phyloP scores from a whole-genome alignment of 1,140 invertebrate genomes.

The Stegodyphus mimosarum region DNA sequence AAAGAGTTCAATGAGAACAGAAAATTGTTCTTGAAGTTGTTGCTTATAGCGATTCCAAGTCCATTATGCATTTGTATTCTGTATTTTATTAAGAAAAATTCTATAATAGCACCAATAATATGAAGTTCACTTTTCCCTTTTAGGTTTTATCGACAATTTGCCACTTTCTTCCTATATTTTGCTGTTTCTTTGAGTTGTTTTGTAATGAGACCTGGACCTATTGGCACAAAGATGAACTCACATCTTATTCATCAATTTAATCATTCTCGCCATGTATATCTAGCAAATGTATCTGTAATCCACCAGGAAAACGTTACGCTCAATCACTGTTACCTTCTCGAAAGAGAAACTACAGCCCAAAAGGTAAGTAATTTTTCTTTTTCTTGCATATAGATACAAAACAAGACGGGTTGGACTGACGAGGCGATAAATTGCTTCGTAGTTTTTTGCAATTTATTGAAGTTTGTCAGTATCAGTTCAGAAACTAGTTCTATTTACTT shows the following conservation, averaged over 20 bases:
- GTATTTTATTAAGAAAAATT: neutral
- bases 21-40: neutral
- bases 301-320: conserved; percentile 40
- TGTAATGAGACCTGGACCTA: conserved; percentile 83
- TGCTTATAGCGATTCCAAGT: no score
- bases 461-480: no score
- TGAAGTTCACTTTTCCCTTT: conserved; percentile 25
- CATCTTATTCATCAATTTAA: conserved; percentile 10
- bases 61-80: no score
- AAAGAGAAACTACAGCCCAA: conserved; percentile 16
- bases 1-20: neutral
- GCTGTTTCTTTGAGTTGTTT: conserved; percentile 87
- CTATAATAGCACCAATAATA: neutral
- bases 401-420: no score
- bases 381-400: no score
- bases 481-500: no score
- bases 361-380: neutral
- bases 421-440: no score
- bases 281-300: conserved; percentile 37
- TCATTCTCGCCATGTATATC: conserved; percentile 9
- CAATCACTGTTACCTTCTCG: conserved; percentile 67
- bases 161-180: conserved; percentile 90
- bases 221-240: conserved; percentile 51
- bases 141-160: conserved; percentile 93
- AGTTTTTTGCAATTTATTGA: no score